Evolutionary conservation across 2,888 invertebrate species (phyloP).

Genomic region (Cryptocheilus praepositus): DNA sequence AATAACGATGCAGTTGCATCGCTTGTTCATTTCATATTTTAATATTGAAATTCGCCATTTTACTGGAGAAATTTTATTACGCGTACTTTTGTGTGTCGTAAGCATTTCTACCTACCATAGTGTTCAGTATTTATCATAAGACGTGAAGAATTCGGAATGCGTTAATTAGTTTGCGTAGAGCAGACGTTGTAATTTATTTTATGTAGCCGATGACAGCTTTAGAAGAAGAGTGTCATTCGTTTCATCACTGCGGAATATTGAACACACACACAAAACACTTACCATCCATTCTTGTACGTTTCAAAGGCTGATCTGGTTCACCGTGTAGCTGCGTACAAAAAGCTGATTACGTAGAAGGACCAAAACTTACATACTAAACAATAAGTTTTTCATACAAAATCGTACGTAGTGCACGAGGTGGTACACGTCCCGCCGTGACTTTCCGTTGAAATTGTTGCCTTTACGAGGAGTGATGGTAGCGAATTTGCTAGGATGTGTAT

Average conservation of each 20-base stretch:
- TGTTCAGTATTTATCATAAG: conserved; percentile 40
- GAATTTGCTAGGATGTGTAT: conserved; percentile 1
- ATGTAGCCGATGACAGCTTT: neutral
- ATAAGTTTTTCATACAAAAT: conserved; percentile 11
- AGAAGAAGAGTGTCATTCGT: conserved; percentile 4
- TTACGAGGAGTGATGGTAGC: neutral
- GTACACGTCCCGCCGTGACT: neutral
- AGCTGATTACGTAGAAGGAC: conserved; percentile 35
- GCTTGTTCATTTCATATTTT: conserved; percentile 26
- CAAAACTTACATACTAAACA: conserved; percentile 27
- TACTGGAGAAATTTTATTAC: conserved; percentile 19
- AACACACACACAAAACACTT: too few relatives aligned
- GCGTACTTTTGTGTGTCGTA: conserved; percentile 21
- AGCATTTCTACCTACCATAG: conserved; percentile 39
- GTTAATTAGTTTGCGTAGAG: neutral
- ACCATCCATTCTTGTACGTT: too few relatives aligned
- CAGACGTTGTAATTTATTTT: conserved; percentile 18
- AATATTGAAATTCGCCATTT: conserved; percentile 28
- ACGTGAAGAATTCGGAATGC: neutral
- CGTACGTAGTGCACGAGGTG: neutral
- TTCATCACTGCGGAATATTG: conserved; percentile 11
- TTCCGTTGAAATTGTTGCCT: conserved; percentile 3
- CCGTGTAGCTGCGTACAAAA: neutral
- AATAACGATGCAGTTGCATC: conserved; percentile 16
- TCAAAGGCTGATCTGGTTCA: too few relatives aligned